Evolutionary conservation across 2,888 invertebrate species (phyloP), one percentile per base, ranked within the genome.

Genomic region (Drosophila greeni): DNA sequence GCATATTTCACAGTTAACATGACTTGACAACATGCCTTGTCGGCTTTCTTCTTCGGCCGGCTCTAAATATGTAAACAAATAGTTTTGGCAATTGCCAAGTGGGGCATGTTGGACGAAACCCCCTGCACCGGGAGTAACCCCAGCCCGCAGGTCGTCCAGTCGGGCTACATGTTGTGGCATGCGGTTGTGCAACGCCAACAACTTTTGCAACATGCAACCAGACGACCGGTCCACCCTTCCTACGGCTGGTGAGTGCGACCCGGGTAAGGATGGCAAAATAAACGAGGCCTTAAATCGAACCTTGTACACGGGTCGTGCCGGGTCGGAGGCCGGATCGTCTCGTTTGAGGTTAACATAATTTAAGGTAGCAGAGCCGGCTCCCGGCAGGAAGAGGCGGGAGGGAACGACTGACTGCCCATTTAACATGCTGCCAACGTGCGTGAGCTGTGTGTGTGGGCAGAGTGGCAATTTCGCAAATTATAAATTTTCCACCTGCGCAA

Each of bases 401-500:
- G 20, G 53, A 7, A 18, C 69, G 67, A 72, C 79, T 74, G 79
- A 64, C 75, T 61, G 76, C 72, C 84, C 79, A 75, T 84, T 85
- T 85, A 73, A 73, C 75, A 75, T 66, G 70, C 65, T 72, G 69
- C 69, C 74, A 73, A 67, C 73, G 75, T 77, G 74, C 75, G 74
- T 66, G 47, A 14, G 23, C 12, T 18, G 31, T 12, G 36, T 40
- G 53, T 86, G 81, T 82, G 79, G 45, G 58, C 12, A 48, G 48
- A 53, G 48, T 84, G 82, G 78, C 82, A 77, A 80, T 84, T 84
- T 84, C 66, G 70, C 86, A 86, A 86, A 86, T 86, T 86, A 86
- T 86, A 86, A 86, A 86, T 86, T 86, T 86, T 82, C 83, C 86
- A 86, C 86, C 86, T 86, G 86, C 72, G 45, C 81, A 82, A 72